Evolutionary conservation across 1,140 invertebrate species (phyloP), one percentile per base, ranked within the genome.

Genomic region (Drosophila kohkoa): DNA sequence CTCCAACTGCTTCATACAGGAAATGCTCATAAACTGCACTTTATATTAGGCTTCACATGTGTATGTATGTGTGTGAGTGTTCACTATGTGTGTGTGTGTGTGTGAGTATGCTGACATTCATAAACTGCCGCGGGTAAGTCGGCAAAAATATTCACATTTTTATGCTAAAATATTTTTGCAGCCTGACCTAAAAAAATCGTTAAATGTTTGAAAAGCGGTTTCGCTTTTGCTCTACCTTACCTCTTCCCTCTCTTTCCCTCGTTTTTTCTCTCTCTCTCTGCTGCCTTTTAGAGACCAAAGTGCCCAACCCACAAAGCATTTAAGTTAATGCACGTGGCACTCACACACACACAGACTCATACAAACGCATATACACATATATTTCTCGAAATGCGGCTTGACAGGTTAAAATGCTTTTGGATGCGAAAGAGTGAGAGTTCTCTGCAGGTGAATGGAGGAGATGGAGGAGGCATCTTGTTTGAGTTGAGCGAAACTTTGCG

Each of bases 251-350:
- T 13, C 30, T 38, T 7, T 25, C 41, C 71, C 52, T 60, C 7
- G 30, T 60, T 51, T 60, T 60, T 20, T 13, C 59, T 20, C 16
- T 5, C 32, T 13, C 30, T 38, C 7, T 13, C 41, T 8, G 16
- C 51, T 83, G 60, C 78, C 83, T 87, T 88, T 88, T 77, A 78
- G 77, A 87, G 78, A 79, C 65, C 77, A 88, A 88, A 88, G 83
- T 88, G 85, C 83, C 83, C 77, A 89, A 78, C 65, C 83, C 83
- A 87, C 83, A 88, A 83, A 88, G 83, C 83, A 88, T 88, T 88
- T 88, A 89, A 88, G 67, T 88, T 88, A 83, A 88, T 88, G 83
- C 85, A 88, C 80, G 82, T 80, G 85, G 81, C 58, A 65, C 73
- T 58, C 77, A 57, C 72, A 74, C 71, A 62, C 72, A 76, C 8